phyloP scores from a whole-genome alignment of 2,797 vertebrate species.

The Acanthopagrus latus region DNA sequence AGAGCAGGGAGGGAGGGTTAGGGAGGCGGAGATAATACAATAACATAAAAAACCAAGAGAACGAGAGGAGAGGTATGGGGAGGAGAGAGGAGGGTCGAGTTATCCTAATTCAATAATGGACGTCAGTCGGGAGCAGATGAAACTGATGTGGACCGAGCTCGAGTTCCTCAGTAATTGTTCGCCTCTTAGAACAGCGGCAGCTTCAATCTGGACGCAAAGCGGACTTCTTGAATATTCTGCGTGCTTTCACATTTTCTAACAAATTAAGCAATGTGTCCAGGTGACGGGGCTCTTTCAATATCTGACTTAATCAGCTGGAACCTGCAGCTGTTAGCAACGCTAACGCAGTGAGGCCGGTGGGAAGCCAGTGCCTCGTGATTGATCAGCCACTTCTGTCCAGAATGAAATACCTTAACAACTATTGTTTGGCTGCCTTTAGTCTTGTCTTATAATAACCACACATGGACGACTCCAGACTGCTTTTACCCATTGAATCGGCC shows the following conservation, averaged over 20 bases:
- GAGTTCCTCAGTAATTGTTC: constrained; percentile 32
- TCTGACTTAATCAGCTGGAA: background rate
- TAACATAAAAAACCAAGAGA: constrained; percentile 48
- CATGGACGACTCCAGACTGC: no score
- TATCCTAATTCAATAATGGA: constrained; percentile 68
- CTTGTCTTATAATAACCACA: no score
- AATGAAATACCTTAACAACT: background rate
- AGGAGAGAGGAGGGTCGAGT: constrained; percentile 52
- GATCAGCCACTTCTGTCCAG: background rate
- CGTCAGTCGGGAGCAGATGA: constrained; percentile 63
- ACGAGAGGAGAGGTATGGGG: constrained; percentile 35
- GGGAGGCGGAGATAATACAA: constrained; percentile 63
- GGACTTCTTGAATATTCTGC: background rate
- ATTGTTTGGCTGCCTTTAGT: background rate
- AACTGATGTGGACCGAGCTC: constrained; percentile 50
- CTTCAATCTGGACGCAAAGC: constrained; percentile 3
- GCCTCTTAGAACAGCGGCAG: constrained; percentile 31
- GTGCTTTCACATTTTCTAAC: background rate
- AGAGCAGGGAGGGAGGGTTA: constrained; percentile 49
- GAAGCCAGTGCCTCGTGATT: no score
- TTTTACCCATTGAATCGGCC: no score
- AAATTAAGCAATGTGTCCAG: background rate
- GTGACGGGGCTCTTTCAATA: background rate
- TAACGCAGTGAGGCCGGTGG: background rate
- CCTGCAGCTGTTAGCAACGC: background rate